Conservation (phyloP, 2,888 invertebrate genomes). For the Allolobophora icterica region DNA sequence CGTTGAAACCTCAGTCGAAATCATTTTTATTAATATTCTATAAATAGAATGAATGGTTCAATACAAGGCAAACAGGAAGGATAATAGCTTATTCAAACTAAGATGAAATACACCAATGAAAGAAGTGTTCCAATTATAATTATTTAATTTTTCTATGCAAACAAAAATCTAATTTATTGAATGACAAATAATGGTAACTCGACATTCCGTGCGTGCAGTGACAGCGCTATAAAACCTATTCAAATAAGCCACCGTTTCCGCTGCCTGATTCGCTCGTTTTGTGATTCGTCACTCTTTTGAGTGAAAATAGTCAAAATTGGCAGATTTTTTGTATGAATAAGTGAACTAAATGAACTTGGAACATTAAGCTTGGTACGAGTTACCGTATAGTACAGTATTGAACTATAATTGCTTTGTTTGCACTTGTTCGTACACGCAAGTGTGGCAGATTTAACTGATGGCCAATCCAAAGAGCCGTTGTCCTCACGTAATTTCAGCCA, state of each 20-base stretch:
- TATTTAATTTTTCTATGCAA: too few species aligned
- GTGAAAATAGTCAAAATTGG: background rate
- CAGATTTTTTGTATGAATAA: background rate
- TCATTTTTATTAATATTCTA: too few species aligned
- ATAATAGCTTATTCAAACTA: too few species aligned
- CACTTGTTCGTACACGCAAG: background rate
- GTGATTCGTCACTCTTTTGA: background rate
- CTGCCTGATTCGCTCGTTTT: background rate
- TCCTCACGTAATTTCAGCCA: conserved; percentile 56
- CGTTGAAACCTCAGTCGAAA: too few species aligned
- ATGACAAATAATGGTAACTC: background rate
- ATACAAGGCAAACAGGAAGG: too few species aligned
- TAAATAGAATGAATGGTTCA: too few species aligned
- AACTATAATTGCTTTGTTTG: background rate
- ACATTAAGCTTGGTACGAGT: background rate
- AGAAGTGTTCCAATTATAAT: too few species aligned
- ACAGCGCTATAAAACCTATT: background rate
- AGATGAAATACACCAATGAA: too few species aligned
- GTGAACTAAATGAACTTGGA: background rate
- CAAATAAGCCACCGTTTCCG: background rate
- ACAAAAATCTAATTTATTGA: too few species aligned
- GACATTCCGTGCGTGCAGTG: too few species aligned
- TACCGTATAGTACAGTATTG: background rate
- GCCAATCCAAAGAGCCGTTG: conserved; percentile 47
- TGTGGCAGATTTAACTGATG: conserved; percentile 19